These are phyloP conservation scores for Entomyzon cyanotis DNA, from an alignment of 2,113 vertebrate genomes.

Conservation along the genomic window DNA sequence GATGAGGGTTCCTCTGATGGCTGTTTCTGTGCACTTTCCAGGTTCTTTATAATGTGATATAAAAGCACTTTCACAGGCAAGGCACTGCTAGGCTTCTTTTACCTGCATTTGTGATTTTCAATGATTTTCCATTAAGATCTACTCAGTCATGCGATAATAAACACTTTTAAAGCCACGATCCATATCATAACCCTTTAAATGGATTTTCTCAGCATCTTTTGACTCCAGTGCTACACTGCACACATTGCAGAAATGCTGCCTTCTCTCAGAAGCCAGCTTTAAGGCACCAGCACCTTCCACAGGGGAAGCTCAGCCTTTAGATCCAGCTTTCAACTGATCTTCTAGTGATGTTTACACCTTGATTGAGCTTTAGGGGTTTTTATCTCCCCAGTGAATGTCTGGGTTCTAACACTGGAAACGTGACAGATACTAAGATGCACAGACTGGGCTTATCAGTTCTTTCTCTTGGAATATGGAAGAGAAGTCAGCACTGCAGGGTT, in stretches of 20 bases:
- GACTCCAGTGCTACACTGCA: neutral
- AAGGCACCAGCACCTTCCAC: neutral
- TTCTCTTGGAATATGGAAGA: conserved; percentile 20
- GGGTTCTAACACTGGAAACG: conserved; percentile 47
- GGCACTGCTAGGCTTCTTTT: conserved; percentile 12
- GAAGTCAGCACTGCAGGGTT: neutral
- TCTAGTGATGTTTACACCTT: neutral
- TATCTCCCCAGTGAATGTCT: neutral
- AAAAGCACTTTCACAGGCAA: conserved; percentile 8
- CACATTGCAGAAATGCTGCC: neutral
- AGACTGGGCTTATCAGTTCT: conserved; percentile 69
- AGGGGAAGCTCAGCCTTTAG: neutral
- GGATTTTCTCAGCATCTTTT: conserved; percentile 2
- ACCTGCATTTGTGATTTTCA: conserved; percentile 25
- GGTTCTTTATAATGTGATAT: neutral
- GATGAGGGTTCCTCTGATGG: neutral
- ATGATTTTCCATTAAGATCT: conserved; percentile 62
- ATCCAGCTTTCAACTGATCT: neutral
- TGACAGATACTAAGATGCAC: conserved; percentile 67
- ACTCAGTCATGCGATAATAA: conserved; percentile 31
- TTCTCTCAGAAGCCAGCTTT: neutral
- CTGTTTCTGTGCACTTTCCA: conserved; percentile 7
- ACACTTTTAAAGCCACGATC: conserved; percentile 32
- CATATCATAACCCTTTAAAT: neutral
- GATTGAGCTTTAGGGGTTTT: neutral